Evolutionary conservation across 2,888 invertebrate species (phyloP), one percentile per base, ranked within the genome.

Genomic region (Eupithecia insigniata): DNA sequence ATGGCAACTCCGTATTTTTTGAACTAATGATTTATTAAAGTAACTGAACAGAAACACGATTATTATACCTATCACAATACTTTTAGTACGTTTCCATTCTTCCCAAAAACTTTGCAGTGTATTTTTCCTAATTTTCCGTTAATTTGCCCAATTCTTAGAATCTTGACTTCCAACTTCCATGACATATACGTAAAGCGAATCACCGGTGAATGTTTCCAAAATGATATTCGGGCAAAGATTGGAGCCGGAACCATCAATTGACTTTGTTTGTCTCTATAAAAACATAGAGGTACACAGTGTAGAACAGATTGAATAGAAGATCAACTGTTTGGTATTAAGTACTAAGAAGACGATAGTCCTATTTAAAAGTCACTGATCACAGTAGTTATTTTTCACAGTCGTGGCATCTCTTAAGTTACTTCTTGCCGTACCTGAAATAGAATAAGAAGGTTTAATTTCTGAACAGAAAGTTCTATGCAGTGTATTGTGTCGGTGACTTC

Each of bases 361-460:
- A 36, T 34, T 51, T 64, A 22, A 39, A 36, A 34, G 51, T 51
- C 26, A 26, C 26, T 64, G 22, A 64, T 64, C 64, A 64, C 64
- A 64, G 64, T 64, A 64, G 32, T 64, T 14, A 55, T 55, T 14
- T 5, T 14, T 3, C 26, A 26, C 26, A 14, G 55, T 14, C 14
- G 14, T 14, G n/a, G 14, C 32, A 64, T 39, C 26, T 64, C 16
- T 22, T 14, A 2, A 68, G 30, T 62, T 62, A 70, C 67, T 72
- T 72, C 66, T 72, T 74, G 67, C 72, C 70, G 34, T 76, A 76
- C 66, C 64, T 64, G 64, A 39, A 64, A 64, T 14, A 64, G 6
- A 60, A 60, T 60, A 18, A 18, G 1, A 60, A 12, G 18, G 14
- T 58, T 14, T 26, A 14, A 55, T 26, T 22, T 51, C 46, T 10